phyloP scores from a whole-genome alignment of 2,888 invertebrate genomes.

The Lasioglossum oenotherae region DNA sequence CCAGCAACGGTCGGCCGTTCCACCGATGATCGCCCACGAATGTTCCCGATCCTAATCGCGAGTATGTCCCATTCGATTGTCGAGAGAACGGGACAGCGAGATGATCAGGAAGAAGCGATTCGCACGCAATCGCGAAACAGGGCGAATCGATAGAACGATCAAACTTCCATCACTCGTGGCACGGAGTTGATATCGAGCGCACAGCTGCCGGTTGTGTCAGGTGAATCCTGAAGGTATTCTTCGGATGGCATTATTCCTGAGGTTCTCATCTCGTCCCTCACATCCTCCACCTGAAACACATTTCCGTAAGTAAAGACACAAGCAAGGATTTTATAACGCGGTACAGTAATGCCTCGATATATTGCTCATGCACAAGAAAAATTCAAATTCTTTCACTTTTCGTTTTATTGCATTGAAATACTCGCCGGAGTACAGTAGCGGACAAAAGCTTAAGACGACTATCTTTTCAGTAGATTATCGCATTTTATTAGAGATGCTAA shows the following conservation, averaged over 20 bases:
- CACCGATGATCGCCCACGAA: conserved; percentile 16
- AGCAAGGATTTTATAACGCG: no score
- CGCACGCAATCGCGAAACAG: conserved; percentile 45
- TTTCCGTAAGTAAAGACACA: background rate
- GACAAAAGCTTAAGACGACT: no score
- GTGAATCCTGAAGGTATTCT: conserved; percentile 86
- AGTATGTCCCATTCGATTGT: conserved; percentile 5
- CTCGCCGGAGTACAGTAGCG: no score
- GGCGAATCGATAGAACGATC: conserved; percentile 57
- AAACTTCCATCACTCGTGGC: conserved; percentile 79
- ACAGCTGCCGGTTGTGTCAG: conserved; percentile 87
- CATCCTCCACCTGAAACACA: conserved; percentile 83
- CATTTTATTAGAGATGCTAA: no score
- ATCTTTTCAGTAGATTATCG: no score
- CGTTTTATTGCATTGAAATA: no score
- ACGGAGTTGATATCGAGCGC: conserved; percentile 84
- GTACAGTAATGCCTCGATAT: background rate
- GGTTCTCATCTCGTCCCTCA: conserved; percentile 88
- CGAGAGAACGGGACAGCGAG: conserved; percentile 37
- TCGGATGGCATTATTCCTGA: conserved; percentile 87
- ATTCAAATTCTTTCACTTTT: no score
- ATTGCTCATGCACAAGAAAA: no score
- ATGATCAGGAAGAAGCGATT: conserved; percentile 50
- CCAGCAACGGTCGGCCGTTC: conserved; percentile 23
- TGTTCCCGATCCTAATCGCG: conserved; percentile 10